Conservation (phyloP, 2,113 vertebrate genomes). For the Sphaerodactylus townsendi region DNA sequence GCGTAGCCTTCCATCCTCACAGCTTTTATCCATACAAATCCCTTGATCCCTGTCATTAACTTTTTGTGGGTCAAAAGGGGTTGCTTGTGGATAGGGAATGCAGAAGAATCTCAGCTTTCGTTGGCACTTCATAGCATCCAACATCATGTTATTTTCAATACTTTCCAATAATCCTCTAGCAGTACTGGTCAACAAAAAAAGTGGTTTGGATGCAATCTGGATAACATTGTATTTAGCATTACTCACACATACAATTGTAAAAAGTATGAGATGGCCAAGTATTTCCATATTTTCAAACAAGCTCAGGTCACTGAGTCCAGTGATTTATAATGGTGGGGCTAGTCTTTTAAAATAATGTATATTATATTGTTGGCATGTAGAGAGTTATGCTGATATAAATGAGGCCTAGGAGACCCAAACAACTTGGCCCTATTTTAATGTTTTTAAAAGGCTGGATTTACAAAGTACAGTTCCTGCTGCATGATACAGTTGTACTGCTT, state of each 20-base stretch:
- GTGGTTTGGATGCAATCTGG: background rate
- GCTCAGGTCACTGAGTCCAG: background rate
- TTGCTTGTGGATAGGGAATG: too few relatives aligned
- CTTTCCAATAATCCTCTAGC: background rate
- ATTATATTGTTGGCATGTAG: background rate
- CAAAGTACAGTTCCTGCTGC: too few relatives aligned
- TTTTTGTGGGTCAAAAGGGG: too few relatives aligned
- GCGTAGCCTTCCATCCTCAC: too few relatives aligned
- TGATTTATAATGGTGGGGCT: background rate
- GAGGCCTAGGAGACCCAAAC: background rate
- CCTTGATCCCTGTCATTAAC: too few relatives aligned
- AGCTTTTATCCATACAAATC: too few relatives aligned
- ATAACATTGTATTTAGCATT: background rate
- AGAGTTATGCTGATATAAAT: background rate
- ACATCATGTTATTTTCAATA: background rate
- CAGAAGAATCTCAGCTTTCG: too few relatives aligned
- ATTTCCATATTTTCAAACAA: background rate
- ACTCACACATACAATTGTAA: background rate
- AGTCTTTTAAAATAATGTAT: background rate
- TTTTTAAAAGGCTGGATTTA: background rate
- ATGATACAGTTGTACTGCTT: background rate
- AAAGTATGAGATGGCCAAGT: background rate
- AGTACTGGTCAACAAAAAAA: background rate
- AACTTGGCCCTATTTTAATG: background rate
- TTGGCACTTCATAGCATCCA: background rate